Base-by-base conservation (phyloP, 2,888 invertebrate species). In the Phoenoteleia sp. region DNA sequence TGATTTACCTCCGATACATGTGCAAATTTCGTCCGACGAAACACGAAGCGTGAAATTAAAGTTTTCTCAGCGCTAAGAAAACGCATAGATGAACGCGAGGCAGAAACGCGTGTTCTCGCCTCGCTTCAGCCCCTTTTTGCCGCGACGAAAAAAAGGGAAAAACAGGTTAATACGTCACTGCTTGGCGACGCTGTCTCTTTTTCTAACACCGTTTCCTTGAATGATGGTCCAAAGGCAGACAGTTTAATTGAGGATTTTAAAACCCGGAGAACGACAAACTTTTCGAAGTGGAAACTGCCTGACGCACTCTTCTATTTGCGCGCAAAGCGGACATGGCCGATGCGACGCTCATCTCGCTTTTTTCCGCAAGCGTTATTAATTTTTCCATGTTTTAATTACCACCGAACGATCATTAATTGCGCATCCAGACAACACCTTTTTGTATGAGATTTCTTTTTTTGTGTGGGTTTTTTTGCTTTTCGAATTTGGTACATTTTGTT, bases 41-140 rank as follows among this genome's bases (percentile, higher is more conserved):
- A n/a, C n/a, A 42, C 76, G 72, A 58, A 72, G 64, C 82, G 76
- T 82, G 76, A 82, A 82, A 82, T 76, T 76, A 82, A 71, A 82
- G 64, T 82, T 77, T 72, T 13, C 76, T 58, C 25, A 77, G 82
- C 66, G 82, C 71, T 75, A 77, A 77, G 72, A 77, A 75, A 82
- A 76, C 66, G 66, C 75, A n/a, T n/a, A n/a, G n/a, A 64, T 75
- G 75, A 64, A 56, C 45, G 45, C n/a, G n/a, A n/a, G n/a, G n/a
- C n/a, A n/a, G n/a, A n/a, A 75, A 75, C 66, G 56, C 66, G 75
- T 74, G 62, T 74, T 52, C 47, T 56, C 33, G 56, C 49, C 49
- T 36, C 42, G 58, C 49, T 47, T 56, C 27, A 23, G 72, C 25
- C 25, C 45, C 54, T 74, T 64, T 54, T 23, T 54, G n/a, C n/a